Evolutionary conservation across 2,888 invertebrate species (phyloP).

Genomic region (Spicauda simplicius): DNA sequence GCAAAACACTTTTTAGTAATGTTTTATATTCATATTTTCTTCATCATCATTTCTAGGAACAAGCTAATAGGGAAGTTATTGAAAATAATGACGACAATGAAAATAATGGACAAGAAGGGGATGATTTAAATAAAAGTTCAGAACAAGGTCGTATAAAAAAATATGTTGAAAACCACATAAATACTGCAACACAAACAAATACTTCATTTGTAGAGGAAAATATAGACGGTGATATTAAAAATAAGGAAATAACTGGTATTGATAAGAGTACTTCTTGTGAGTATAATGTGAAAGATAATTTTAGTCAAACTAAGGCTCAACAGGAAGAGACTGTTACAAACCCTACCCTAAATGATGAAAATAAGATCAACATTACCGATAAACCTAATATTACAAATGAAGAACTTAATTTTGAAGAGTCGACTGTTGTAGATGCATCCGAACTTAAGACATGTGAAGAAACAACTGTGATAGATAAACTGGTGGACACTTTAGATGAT

Average conservation of each 20-base stretch:
- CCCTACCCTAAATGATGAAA: not conserved
- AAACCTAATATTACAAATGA: not conserved
- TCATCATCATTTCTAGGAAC: not conserved
- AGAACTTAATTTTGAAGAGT: not conserved
- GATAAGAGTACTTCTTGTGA: constrained; percentile 21
- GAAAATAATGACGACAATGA: not conserved
- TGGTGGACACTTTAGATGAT: not conserved
- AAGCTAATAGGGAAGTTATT: not conserved
- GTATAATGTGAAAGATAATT: constrained; percentile 14
- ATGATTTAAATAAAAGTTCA: not conserved
- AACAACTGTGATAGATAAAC: not conserved
- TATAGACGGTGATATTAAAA: not conserved
- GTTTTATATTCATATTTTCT: not conserved
- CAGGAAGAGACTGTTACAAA: not conserved
- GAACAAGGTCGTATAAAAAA: not conserved
- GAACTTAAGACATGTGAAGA: not conserved
- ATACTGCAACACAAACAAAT: not conserved
- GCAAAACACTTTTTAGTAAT: too few species aligned
- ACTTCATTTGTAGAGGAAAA: not conserved
- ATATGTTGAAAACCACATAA: not conserved
- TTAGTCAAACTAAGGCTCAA: constrained; percentile 20
- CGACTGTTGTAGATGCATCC: not conserved
- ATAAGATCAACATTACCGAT: not conserved
- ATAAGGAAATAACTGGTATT: not conserved
- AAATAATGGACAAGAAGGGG: not conserved